Evolutionary conservation across 1,140 invertebrate genomes (phyloP).

Genomic region (Cotesia glomerata): DNA sequence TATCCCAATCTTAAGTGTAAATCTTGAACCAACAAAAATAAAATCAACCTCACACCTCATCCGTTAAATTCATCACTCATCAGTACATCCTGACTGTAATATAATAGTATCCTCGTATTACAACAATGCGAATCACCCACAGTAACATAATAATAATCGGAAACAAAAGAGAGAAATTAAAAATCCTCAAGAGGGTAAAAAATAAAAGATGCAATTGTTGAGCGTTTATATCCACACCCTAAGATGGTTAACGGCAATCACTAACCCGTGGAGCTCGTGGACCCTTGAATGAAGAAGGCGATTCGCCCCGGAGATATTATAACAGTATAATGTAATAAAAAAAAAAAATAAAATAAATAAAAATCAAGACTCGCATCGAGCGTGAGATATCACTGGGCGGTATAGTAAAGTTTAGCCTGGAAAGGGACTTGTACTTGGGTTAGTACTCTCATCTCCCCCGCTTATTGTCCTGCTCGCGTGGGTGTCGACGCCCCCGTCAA

Average conservation of each 20-base stretch:
- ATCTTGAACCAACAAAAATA: too few relatives aligned
- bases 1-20: too few relatives aligned
- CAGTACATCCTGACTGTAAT: too few relatives aligned
- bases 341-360: too few relatives aligned
- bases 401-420: neutral
- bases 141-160: conserved; percentile 7
- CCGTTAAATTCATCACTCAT: too few relatives aligned
- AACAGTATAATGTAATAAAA: conserved; percentile 11
- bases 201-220: neutral
- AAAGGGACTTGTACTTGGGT: neutral
- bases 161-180: neutral
- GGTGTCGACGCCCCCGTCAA: conserved; percentile 60
- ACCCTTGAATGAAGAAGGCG: neutral
- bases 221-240: conserved; percentile 24
- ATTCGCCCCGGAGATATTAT: conserved; percentile 12
- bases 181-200: neutral
- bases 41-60: too few relatives aligned
- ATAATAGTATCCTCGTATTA: too few relatives aligned
- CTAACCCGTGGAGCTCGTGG: conserved; percentile 6
- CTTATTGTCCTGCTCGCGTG: conserved; percentile 54
- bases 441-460: conserved; percentile 36
- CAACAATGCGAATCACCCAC: neutral
- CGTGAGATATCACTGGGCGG: conserved; percentile 44
- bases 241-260: conserved; percentile 21
- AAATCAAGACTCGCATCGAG: conserved; percentile 3